Conservation (phyloP, 37 sponge, comb jelly and placozoan species). For the Chondrosia reniformis region DNA sequence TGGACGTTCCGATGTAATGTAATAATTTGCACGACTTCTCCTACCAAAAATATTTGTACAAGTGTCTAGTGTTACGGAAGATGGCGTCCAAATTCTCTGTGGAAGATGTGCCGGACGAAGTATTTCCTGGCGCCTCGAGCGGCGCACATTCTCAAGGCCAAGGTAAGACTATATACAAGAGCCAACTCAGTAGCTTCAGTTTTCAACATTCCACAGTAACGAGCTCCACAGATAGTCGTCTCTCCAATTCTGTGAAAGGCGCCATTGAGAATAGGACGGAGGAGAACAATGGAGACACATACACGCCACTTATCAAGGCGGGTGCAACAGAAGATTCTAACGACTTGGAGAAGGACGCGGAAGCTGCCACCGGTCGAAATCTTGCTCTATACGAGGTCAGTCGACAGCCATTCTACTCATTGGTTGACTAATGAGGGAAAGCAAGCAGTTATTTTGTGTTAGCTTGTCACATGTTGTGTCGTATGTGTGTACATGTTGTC, state of each 20-base stretch:
- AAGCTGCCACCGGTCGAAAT: background rate
- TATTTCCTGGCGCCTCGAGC: background rate
- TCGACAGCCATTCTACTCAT: no score
- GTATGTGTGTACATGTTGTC: conserved; percentile 9
- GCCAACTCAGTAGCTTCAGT: no score
- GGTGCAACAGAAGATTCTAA: background rate
- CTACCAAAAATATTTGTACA: no score
- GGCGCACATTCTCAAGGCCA: background rate
- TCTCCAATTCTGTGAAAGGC: background rate
- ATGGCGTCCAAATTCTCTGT: conserved; percentile 59
- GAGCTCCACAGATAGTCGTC: no score
- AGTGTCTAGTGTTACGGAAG: no score
- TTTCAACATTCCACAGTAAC: no score
- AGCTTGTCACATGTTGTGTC: background rate
- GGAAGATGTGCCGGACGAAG: conserved; percentile 32
- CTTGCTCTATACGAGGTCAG: conserved; percentile 20
- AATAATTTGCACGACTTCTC: no score
- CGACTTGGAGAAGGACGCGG: background rate
- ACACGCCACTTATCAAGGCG: conserved; percentile 11
- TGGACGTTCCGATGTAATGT: no score
- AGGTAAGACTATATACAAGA: no score
- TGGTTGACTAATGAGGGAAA: no score
- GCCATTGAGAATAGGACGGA: conserved; percentile 8
- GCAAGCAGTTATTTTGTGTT: background rate
- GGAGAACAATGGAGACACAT: conserved; percentile 6